Percentiles rank a stretch among this genome's conserved stretches.
These are phyloP conservation scores for Calephelis virginiensis DNA, from an alignment of 1,140 invertebrate species.

Conservation along the genomic window DNA sequence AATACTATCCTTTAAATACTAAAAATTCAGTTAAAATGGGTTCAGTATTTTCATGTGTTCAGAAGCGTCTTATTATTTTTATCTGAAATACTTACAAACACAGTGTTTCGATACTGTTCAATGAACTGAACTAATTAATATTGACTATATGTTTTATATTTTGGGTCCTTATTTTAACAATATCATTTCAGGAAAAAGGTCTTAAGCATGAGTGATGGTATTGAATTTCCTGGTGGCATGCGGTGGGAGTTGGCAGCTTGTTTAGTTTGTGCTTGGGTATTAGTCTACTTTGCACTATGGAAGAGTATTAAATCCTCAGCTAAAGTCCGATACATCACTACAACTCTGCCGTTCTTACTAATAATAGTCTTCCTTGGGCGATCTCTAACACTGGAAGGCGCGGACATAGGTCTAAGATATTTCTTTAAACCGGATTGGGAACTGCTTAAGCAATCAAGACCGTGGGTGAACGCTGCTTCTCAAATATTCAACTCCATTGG, in stretches of 20 bases:
- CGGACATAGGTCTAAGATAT: slow-evolving; percentile 87
- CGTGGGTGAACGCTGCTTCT: slow-evolving; percentile 94
- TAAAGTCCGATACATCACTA: slow-evolving; percentile 91
- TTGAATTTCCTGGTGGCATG: slow-evolving; percentile 89
- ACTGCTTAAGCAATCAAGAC: slow-evolving; percentile 89
- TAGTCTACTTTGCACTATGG: slow-evolving; percentile 96
- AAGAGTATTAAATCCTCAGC: slow-evolving; percentile 94
- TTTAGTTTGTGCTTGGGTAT: slow-evolving; percentile 91
- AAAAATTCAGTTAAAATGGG: no score
- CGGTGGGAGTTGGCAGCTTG: slow-evolving; percentile 93
- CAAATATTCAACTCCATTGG: slow-evolving; percentile 97
- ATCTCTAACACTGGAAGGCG: slow-evolving; percentile 89
- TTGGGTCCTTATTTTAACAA: slow-evolving; percentile 21
- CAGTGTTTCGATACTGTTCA: not conserved
- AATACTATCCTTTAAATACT: no score
- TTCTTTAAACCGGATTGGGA: slow-evolving; percentile 94
- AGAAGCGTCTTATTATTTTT: no score
- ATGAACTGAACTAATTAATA: not conserved
- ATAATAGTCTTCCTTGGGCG: slow-evolving; percentile 89
- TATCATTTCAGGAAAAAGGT: slow-evolving; percentile 86
- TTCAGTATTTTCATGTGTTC: no score
- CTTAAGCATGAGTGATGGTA: slow-evolving; percentile 88
- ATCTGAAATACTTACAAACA: not conserved
- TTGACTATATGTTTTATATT: not conserved
- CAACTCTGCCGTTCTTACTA: slow-evolving; percentile 90